phyloP scores from a whole-genome alignment of 2,113 vertebrate species.

The Athene noctua region DNA sequence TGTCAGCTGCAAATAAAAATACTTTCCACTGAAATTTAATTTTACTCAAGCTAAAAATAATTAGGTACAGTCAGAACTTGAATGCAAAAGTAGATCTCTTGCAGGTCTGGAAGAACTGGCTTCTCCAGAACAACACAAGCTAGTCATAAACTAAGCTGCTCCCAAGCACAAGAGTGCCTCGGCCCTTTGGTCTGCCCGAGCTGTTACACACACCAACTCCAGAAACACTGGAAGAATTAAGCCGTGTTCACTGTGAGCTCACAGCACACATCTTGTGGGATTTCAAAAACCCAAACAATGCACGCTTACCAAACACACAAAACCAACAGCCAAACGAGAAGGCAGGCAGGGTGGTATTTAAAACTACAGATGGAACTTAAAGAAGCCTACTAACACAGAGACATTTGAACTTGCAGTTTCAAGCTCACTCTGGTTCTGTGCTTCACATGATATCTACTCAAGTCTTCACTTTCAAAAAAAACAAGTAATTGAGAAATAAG shows the following conservation, averaged over 20 bases:
- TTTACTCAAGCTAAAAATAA: background rate
- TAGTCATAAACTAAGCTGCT: background rate
- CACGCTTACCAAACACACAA: background rate
- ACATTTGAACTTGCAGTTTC: background rate
- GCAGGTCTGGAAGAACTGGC: conserved; percentile 5
- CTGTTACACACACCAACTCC: background rate
- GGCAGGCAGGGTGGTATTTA: background rate
- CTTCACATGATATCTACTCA: background rate
- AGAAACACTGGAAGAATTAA: background rate
- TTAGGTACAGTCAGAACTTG: background rate
- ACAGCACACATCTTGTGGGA: background rate
- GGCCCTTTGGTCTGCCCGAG: rapidly evolving
- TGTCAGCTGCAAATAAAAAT: background rate
- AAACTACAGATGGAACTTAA: background rate
- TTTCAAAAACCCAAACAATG: background rate
- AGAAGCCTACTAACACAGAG: background rate
- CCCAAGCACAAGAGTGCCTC: background rate
- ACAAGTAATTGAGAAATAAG: background rate
- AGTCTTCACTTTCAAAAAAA: background rate
- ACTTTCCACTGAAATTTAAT: background rate
- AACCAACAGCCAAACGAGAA: background rate
- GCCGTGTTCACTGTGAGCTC: background rate
- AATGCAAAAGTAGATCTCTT: background rate
- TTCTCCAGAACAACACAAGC: background rate
- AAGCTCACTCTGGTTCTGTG: background rate